Evolutionary conservation across 2,888 invertebrate species (phyloP).

Genomic region (Leptinotarsa tumamoca): DNA sequence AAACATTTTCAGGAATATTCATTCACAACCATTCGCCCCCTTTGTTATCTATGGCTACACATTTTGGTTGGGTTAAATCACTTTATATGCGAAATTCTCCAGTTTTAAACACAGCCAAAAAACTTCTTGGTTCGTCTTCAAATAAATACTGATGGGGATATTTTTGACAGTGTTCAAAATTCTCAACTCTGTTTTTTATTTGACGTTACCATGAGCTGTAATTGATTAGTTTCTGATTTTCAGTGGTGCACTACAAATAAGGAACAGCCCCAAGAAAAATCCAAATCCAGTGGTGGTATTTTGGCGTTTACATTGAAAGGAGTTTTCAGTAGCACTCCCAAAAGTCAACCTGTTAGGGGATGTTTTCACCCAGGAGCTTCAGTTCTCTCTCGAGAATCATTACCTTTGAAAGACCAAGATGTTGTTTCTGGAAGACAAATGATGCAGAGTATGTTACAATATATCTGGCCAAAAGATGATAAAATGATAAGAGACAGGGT

Average conservation of each 20-base stretch:
- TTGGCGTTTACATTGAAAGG: constrained; percentile 56
- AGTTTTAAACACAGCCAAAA: too few relatives aligned
- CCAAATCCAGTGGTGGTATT: constrained; percentile 53
- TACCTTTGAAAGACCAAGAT: constrained; percentile 69
- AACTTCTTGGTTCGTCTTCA: too few relatives aligned
- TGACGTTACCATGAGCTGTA: too few relatives aligned
- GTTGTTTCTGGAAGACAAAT: constrained; percentile 81
- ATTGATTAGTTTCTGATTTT: constrained; percentile 4
- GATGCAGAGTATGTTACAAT: constrained; percentile 87
- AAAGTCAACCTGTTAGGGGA: constrained; percentile 73
- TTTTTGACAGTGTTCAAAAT: too few relatives aligned
- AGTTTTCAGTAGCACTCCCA: constrained; percentile 59
- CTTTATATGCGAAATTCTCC: too few relatives aligned
- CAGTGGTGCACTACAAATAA: constrained; percentile 31
- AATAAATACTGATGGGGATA: too few relatives aligned
- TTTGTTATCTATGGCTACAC: too few relatives aligned
- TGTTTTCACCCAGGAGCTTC: constrained; percentile 94
- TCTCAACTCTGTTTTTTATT: too few relatives aligned
- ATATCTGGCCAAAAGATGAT: constrained; percentile 97
- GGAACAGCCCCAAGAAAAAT: constrained; percentile 48
- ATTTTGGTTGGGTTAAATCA: too few relatives aligned
- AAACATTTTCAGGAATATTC: neutral
- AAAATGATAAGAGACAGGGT: constrained; percentile 81
- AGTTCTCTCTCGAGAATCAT: constrained; percentile 68
- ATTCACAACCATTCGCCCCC: too few relatives aligned